Conservation (phyloP, 2,797 vertebrate species). For the Sebastes trivittatus region DNA sequence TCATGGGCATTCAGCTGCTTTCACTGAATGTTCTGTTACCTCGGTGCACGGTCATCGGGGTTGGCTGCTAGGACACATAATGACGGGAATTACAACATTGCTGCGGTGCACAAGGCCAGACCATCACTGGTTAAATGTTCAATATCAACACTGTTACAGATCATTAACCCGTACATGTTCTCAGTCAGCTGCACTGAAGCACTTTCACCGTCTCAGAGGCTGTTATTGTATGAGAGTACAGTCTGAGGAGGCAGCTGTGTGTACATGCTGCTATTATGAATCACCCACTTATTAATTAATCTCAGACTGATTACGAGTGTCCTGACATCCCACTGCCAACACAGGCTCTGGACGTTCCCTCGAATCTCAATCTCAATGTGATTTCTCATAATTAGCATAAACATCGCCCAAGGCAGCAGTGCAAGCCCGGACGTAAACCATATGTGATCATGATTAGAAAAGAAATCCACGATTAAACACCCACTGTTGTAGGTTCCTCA, state of each 20-base stretch:
- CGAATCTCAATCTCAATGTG: conserved; percentile 14
- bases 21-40: not conserved
- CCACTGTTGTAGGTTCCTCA: not conserved
- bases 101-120: conserved; percentile 30
- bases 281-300: conserved; percentile 15
- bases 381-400: conserved; percentile 32
- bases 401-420: not conserved
- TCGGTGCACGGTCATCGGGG: not conserved
- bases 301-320: conserved; percentile 22
- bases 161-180: conserved; percentile 27
- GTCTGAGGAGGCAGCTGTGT: not conserved
- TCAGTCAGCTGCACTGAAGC: not conserved
- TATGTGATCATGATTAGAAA: conserved; percentile 18
- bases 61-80: not conserved
- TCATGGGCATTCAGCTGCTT: conserved; percentile 4
- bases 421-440: conserved; percentile 14
- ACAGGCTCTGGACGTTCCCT: not conserved
- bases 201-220: not conserved
- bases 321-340: conserved; percentile 17
- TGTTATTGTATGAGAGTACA: not conserved
- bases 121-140: conserved; percentile 22
- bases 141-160: conserved; percentile 7
- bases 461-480: not conserved
- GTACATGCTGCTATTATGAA: not conserved
- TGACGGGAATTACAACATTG: conserved; percentile 17